These are phyloP conservation scores for Oxystoma pomonae DNA, from an alignment of 2,888 invertebrate genomes.

Conservation along the genomic window DNA sequence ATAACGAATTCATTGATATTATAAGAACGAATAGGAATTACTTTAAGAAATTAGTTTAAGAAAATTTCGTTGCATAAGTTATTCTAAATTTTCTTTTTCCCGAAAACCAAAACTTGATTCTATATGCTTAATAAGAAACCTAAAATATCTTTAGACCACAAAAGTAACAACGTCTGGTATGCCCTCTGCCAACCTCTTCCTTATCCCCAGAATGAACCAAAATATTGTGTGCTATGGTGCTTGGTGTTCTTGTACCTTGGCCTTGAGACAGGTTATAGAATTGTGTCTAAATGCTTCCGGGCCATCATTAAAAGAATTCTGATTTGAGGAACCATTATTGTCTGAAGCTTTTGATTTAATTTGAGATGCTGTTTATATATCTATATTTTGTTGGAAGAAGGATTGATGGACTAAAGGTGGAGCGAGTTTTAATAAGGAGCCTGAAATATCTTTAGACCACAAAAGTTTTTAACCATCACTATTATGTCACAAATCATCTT, in stretches of 20 bases:
- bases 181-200: conserved; percentile 16
- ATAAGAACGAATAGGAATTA: no score
- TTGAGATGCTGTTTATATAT: conserved; percentile 29
- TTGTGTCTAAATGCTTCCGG: conserved; percentile 65
- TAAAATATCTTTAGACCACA: neutral
- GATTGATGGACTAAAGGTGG: conserved; percentile 12
- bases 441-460: no score
- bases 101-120: neutral
- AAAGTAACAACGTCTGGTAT: conserved; percentile 37
- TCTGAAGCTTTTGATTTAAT: neutral
- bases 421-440: no score
- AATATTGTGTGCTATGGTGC: conserved; percentile 69
- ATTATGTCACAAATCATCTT: no score
- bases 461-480: no score
- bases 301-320: conserved; percentile 46
- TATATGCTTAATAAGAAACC: neutral
- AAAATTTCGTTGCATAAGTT: no score
- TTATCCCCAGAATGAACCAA: conserved; percentile 59
- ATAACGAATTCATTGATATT: no score
- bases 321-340: conserved; percentile 6
- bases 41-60: no score
- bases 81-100: no score
- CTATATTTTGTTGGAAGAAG: conserved; percentile 18
- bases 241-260: conserved; percentile 93
- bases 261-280: conserved; percentile 89